These are phyloP conservation scores for Cephus cinctus DNA, from an alignment of 1,140 invertebrate genomes.

Conservation along the genomic window DNA sequence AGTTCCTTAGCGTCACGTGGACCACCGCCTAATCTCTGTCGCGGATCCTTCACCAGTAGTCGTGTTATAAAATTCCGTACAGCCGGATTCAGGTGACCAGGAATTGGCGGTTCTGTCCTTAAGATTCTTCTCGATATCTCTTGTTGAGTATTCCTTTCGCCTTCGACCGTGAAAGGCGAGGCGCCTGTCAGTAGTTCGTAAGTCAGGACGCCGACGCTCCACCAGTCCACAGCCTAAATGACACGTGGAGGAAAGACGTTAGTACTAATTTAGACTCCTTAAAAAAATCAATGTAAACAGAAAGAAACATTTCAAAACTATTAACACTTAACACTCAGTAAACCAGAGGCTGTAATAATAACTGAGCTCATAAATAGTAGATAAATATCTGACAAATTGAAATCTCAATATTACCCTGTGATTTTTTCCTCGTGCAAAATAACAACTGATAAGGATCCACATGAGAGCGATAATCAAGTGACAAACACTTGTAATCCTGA, in stretches of 20 bases:
- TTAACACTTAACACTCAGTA: too few species aligned
- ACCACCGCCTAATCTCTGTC: constrained; percentile 80
- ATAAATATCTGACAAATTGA: too few species aligned
- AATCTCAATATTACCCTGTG: too few species aligned
- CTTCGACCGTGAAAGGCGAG: constrained; percentile 95
- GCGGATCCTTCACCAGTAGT: constrained; percentile 86
- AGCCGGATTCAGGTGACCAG: constrained; percentile 64
- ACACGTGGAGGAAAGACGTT: too few species aligned
- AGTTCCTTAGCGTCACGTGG: constrained; percentile 78
- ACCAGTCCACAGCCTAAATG: constrained; percentile 97
- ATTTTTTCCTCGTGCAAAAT: too few species aligned
- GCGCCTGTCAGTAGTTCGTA: constrained; percentile 96
- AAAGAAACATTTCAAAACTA: too few species aligned
- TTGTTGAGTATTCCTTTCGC: constrained; percentile 86
- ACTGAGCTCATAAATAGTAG: too few species aligned
- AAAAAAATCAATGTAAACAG: constrained; percentile 32
- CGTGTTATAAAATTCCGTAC: constrained; percentile 70
- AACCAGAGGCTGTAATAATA: too few species aligned
- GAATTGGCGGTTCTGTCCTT: constrained; percentile 82
- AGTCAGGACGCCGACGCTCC: constrained; percentile 94
- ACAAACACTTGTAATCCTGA: too few species aligned
- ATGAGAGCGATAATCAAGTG: too few species aligned
- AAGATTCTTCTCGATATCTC: constrained; percentile 92
- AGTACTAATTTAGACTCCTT: too few species aligned
- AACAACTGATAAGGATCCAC: too few species aligned